Conservation (phyloP, 2,888 invertebrate genomes). For the Microplitis deprimator region DNA sequence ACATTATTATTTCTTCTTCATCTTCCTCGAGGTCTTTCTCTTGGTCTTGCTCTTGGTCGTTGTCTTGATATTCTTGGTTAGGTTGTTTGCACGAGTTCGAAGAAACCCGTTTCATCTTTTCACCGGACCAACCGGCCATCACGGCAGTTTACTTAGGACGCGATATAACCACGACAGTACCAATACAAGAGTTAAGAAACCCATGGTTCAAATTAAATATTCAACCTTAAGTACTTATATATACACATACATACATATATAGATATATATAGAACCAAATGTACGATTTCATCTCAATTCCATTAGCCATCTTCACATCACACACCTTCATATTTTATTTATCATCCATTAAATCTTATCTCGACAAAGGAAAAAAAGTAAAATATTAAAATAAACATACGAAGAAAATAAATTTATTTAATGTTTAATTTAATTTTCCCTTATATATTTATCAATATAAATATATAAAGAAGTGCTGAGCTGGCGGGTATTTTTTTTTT, state of each 20-base stretch:
- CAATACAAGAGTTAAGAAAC: slow-evolving; percentile 30
- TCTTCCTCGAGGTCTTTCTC: slow-evolving; percentile 42
- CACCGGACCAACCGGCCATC: slow-evolving; percentile 49
- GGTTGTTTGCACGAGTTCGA: slow-evolving; percentile 69
- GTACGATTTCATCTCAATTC: slow-evolving; percentile 34
- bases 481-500: not conserved
- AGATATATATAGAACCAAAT: not conserved
- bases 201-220: slow-evolving; percentile 61
- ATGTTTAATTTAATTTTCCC: not conserved
- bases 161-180: slow-evolving; percentile 35
- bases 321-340: slow-evolving; percentile 14
- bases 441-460: not conserved
- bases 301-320: slow-evolving; percentile 28
- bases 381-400: too few relatives aligned
- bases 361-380: not conserved
- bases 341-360: slow-evolving; percentile 10
- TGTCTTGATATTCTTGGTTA: slow-evolving; percentile 59
- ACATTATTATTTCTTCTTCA: slow-evolving; percentile 9
- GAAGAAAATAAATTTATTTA: not conserved
- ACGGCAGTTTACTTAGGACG: slow-evolving; percentile 45
- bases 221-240: slow-evolving; percentile 50
- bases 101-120: slow-evolving; percentile 66
- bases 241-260: not conserved
- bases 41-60: slow-evolving; percentile 4
- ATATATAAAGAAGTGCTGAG: not conserved